phyloP scores from a whole-genome alignment of 2,888 invertebrate species.

The Thymelicus acteon region DNA sequence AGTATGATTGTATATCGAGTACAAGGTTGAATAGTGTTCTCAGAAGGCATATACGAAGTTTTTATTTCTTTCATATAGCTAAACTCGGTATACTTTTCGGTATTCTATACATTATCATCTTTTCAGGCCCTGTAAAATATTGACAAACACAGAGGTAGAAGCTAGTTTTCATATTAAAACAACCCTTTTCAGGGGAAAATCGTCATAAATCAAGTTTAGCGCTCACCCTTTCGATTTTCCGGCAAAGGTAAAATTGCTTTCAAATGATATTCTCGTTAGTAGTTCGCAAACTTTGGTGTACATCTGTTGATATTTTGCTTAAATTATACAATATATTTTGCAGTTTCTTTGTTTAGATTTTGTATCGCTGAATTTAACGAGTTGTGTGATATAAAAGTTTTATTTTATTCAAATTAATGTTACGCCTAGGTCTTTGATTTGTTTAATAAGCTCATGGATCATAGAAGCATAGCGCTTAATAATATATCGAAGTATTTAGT shows the following conservation, averaged over 20 bases:
- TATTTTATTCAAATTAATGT: not conserved
- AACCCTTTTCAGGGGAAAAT: slow-evolving; percentile 75
- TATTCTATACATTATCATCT: not conserved
- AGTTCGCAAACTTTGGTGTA: slow-evolving; percentile 32
- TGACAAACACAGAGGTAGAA: slow-evolving; percentile 34
- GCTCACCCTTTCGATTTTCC: slow-evolving; percentile 77
- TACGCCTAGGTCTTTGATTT: too few relatives aligned
- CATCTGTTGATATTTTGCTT: slow-evolving; percentile 42
- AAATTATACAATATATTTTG: slow-evolving; percentile 14
- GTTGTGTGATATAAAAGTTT: not conserved
- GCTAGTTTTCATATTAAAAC: slow-evolving; percentile 79
- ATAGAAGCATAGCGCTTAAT: too few relatives aligned
- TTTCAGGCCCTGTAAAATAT: not conserved
- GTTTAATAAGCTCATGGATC: too few relatives aligned
- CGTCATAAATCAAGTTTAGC: slow-evolving; percentile 78
- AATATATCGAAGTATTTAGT: too few relatives aligned
- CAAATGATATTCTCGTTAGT: slow-evolving; percentile 70
- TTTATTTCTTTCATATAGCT: too few relatives aligned
- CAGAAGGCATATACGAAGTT: too few relatives aligned
- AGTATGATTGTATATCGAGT: too few relatives aligned
- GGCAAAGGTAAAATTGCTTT: slow-evolving; percentile 68
- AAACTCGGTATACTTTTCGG: too few relatives aligned
- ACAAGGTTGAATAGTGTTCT: too few relatives aligned
- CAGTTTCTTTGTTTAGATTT: slow-evolving; percentile 4
- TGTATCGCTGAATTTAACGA: not conserved